These are phyloP conservation scores for Drosophila murphyi DNA, from an alignment of 1,140 invertebrate species.

Conservation along the genomic window DNA sequence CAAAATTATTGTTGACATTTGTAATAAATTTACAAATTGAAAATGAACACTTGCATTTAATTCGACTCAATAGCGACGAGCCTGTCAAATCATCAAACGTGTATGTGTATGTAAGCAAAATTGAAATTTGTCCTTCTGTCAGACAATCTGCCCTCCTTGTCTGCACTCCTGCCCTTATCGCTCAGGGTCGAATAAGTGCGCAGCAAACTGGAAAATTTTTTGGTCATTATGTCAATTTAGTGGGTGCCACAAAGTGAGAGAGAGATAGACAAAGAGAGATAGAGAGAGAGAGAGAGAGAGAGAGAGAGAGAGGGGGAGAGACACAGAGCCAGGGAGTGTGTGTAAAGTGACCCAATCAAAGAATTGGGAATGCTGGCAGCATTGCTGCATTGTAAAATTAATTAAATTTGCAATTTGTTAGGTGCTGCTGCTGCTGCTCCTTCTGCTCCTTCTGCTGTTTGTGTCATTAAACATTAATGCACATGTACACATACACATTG, in stretches of 20 bases:
- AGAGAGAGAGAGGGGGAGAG: constrained; percentile 14
- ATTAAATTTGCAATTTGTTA: constrained; percentile 63
- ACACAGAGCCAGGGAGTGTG: too few species aligned
- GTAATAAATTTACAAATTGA: constrained; percentile 80
- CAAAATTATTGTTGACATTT: constrained; percentile 77
- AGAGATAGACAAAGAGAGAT: constrained; percentile 15
- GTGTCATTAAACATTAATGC: constrained; percentile 46
- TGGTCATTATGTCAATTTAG: constrained; percentile 82
- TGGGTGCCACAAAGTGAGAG: constrained; percentile 30
- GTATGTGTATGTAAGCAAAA: constrained; percentile 51
- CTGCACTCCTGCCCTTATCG: constrained; percentile 1
- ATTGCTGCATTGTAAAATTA: constrained; percentile 67
- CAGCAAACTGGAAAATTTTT: constrained; percentile 80
- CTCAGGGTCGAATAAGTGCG: constrained; percentile 30
- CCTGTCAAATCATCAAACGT: constrained; percentile 52
- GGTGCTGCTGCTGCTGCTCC: constrained; percentile 12
- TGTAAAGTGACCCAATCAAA: constrained; percentile 33
- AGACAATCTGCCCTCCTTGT: background rate
- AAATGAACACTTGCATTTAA: constrained; percentile 74
- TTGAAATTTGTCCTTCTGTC: constrained; percentile 53
- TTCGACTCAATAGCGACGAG: constrained; percentile 56
- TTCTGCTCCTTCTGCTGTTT: constrained; percentile 11
- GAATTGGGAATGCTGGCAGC: constrained; percentile 9
- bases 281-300: constrained; percentile 26
- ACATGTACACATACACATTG: constrained; percentile 15